Evolutionary conservation across 2,113 vertebrate genomes (phyloP).

Genomic region (Nyctibius bracteatus): DNA sequence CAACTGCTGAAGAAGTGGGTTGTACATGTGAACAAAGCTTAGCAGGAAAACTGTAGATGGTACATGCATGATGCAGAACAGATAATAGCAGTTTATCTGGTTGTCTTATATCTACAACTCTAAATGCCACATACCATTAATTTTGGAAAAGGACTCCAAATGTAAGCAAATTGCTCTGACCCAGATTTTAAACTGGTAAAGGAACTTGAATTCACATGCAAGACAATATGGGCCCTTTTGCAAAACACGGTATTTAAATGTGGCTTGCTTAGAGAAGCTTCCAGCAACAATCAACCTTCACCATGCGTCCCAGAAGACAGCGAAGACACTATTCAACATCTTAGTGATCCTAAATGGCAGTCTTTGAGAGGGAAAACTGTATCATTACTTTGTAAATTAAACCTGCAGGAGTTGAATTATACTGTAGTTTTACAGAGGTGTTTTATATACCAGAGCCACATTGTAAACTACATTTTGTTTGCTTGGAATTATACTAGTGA

Average conservation of each 20-base stretch:
- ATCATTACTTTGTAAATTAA: conserved; percentile 34
- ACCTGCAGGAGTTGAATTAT: conserved; percentile 30
- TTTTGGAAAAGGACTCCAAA: conserved; percentile 46
- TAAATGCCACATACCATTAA: conserved; percentile 9
- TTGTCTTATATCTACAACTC: conserved; percentile 30
- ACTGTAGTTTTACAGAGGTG: conserved; percentile 32
- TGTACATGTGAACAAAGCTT: conserved; percentile 32
- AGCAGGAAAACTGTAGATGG: conserved; percentile 9
- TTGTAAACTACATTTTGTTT: conserved; percentile 43
- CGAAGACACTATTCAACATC: not conserved
- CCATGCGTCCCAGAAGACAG: not conserved
- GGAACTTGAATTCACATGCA: conserved; percentile 23
- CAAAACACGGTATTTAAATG: conserved; percentile 22
- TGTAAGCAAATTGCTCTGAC: conserved; percentile 57
- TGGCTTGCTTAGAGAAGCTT: conserved; percentile 1
- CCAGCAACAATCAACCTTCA: not conserved
- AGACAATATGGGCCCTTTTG: conserved; percentile 14
- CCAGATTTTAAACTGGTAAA: conserved; percentile 41
- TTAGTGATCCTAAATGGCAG: conserved; percentile 20
- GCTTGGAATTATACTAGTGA: conserved; percentile 19
- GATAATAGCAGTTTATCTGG: conserved; percentile 40
- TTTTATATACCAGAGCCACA: conserved; percentile 37
- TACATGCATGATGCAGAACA: conserved; percentile 13
- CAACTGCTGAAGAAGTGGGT: conserved; percentile 22
- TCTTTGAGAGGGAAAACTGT: not conserved